Base-by-base conservation (phyloP, 2,888 invertebrate species). In the Drosophila heteroneura region DNA sequence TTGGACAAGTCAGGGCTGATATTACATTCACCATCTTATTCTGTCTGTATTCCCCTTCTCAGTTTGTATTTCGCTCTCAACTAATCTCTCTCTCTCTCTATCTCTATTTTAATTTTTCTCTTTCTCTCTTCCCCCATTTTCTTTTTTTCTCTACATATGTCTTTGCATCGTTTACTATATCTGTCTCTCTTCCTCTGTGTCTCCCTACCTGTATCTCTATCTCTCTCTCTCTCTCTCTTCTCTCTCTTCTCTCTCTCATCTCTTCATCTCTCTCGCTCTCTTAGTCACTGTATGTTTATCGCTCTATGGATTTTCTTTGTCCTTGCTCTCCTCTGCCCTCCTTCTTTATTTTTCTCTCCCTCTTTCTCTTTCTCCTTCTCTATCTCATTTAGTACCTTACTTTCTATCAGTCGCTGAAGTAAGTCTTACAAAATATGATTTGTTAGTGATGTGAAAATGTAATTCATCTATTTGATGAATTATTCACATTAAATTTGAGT, bases 181-280 rank as follows among this genome's bases (percentile, higher is more conserved):
- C 0, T 0, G 1, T n/a, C 5, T 14, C 0, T n/a, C 14, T 28
- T 6, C 12, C 22, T 14, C 2, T 9, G 3, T 14, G 14, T 16
- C 14, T 56, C 6, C 4, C 5, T n/a, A 14, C 0, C 0, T n/a
- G 6, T 19, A 1, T 6, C 2, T 32, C 16, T 32, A 12, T 47
- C 6, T n/a, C 30, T 30, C 19, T 49, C 6, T 9, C 2, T 28
- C 5, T 30, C 7, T 41, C 16, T n/a, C n/a, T n/a, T 47, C 6
- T n/a, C 30, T 30, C 19, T 49, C 6, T 9, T n/a, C 2, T 28
- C 5, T 30, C 7, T 41, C 16, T n/a, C 16, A 26, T 26, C 16
- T 16, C 26, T 26, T 26, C 26, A 26, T 26, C 1, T 28, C 5
- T 30, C 12, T 26, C 16, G 16, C 47, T 26, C 14, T 1, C 22